A percentile compares a stretch with the other conserved stretches of the same genome.
Conservation (phyloP, 2,113 vertebrate species). For the Alces alces region DNA sequence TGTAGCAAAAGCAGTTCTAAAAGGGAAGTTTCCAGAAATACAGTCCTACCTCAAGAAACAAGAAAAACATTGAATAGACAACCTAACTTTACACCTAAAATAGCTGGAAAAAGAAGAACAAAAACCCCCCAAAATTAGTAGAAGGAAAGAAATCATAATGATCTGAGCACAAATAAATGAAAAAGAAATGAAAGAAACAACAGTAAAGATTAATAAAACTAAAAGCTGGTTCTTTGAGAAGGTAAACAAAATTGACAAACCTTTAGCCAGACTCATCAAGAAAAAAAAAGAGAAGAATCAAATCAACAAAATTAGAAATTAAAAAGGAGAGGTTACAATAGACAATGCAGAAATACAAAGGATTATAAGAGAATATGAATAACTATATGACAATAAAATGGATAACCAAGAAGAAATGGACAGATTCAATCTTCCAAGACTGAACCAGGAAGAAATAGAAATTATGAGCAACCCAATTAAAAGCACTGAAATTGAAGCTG, state of each 20-base stretch:
- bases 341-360: background rate
- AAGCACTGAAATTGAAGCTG: background rate
- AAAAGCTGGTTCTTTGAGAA: background rate
- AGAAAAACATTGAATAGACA: background rate
- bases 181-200: background rate
- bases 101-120: background rate
- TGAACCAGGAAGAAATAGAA: background rate
- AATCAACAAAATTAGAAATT: background rate
- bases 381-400: background rate
- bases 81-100: background rate
- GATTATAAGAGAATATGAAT: background rate
- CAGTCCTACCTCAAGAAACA: background rate
- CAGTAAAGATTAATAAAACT: background rate
- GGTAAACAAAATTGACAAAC: background rate
- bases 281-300: background rate
- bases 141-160: background rate
- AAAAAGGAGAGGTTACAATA: background rate
- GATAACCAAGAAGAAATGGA: background rate
- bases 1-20: background rate
- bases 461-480: background rate
- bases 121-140: background rate
- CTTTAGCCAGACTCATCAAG: background rate
- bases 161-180: background rate
- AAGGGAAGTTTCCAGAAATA: background rate
- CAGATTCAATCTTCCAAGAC: background rate